Evolutionary conservation across 2,888 invertebrate species (phyloP), one percentile per base, ranked within the genome.

Genomic region (Parthenolecanium corni): DNA sequence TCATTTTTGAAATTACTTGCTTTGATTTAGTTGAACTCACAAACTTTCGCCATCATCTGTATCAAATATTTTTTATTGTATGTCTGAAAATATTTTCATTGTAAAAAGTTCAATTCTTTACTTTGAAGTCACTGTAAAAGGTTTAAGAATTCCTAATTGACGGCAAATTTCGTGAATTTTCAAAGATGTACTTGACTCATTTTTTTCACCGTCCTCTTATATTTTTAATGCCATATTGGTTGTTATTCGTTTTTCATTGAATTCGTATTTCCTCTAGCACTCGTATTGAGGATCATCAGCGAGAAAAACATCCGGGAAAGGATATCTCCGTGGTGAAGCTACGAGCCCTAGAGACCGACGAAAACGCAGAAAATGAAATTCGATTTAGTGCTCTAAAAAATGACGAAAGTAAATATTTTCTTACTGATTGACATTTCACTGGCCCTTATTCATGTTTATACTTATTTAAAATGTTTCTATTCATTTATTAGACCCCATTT

Each of bases 261-360:
- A 23, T n/a, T 52, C 14, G 11, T 0, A 5, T 52, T 57, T 18
- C 31, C 16, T 11, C 20, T n/a, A 54, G 54, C 11, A 21, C 21
- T 40, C 2, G 23, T 23, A 42, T 54, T 16, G 61, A 61, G n/a
- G 51, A 40, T 20, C 61, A 61, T 61, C 61, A 61, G 24, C 14
- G 21, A 3, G 61, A 61, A 49, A 23, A n/a, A 11, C 61, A 61
- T 61, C 49, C 38, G 3, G 38, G 9, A 6, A 16, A 20, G 16
- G 14, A 20, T 20, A 6, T 21, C 1, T 23, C n/a, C 3, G 6
- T 51, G 20, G 36, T 36, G n/a, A 16, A 36, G 2, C 36, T 61
- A 11, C 47, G 61, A 36, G 61, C 49, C 3, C 38, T 61, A 21
- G 20, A 47, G 14, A 2, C n/a, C 2, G 51, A 38, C 5, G 61